Conservation (phyloP, 2,888 invertebrate genomes). For the Melitaea athalia region DNA sequence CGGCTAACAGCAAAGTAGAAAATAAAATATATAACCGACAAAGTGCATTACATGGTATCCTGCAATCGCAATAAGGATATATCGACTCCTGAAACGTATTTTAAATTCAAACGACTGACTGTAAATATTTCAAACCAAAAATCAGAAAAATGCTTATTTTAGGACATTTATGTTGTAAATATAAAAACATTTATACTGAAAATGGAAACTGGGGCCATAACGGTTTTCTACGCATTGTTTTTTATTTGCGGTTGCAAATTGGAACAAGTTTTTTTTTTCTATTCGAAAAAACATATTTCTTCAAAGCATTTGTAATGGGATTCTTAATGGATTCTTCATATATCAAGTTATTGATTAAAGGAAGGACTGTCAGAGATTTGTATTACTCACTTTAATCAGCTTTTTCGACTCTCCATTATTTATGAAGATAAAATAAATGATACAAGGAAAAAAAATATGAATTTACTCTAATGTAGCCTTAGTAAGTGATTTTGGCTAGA, state of each 20-base stretch:
- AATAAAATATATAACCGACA: constrained; percentile 1
- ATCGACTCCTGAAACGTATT: background rate
- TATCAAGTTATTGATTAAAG: background rate
- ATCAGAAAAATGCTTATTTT: no score
- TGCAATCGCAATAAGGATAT: background rate
- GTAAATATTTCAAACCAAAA: no score
- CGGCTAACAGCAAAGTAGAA: background rate
- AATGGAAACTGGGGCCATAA: no score
- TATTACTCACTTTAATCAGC: no score
- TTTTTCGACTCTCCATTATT: no score
- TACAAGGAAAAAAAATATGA: no score
- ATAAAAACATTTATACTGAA: no score
- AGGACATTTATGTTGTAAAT: no score
- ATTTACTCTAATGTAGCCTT: no score
- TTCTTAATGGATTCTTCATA: background rate
- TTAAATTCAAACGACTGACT: background rate
- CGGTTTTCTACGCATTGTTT: background rate
- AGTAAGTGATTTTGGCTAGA: no score
- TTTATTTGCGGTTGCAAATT: background rate
- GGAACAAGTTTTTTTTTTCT: background rate
- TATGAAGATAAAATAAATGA: no score
- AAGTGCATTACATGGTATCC: background rate
- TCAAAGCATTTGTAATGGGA: background rate
- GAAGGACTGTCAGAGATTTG: no score
- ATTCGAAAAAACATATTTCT: background rate